These are phyloP conservation scores for Falco novaeseelandiae DNA, from an alignment of 2,797 vertebrate genomes.

Conservation along the genomic window DNA sequence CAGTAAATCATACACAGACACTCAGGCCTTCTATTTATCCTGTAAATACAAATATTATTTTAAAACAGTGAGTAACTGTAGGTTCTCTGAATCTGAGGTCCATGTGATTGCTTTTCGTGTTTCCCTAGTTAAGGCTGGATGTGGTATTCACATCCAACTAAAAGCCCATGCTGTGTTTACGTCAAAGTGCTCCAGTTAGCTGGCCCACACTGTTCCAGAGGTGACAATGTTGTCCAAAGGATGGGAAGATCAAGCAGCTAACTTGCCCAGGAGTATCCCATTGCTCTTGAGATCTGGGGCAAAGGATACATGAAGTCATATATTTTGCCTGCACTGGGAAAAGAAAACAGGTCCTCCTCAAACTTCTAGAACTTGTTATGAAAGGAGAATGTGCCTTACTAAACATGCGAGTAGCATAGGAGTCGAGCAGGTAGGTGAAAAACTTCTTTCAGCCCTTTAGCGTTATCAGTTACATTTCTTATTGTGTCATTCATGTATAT, in stretches of 20 bases:
- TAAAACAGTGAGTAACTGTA: neutral
- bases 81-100: neutral
- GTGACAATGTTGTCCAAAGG: neutral
- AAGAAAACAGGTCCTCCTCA: neutral
- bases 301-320: neutral
- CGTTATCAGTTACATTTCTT: neutral
- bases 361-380: neutral
- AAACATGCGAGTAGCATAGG: rapidly evolving
- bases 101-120: neutral
- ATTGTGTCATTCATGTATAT: neutral
- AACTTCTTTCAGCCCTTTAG: neutral
- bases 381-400: neutral
- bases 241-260: neutral
- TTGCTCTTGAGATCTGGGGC: neutral
- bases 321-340: neutral
- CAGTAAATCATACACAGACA: neutral
- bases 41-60: neutral
- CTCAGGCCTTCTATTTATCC: neutral
- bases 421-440: neutral
- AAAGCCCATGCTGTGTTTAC: neutral
- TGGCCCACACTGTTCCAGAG: neutral
- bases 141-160: neutral
- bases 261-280: neutral
- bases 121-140: neutral
- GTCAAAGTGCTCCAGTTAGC: neutral